Percentiles rank a stretch among this genome's conserved stretches.
phyloP scores from a whole-genome alignment of 2,888 invertebrate genomes.

The Drosophila robusta region DNA sequence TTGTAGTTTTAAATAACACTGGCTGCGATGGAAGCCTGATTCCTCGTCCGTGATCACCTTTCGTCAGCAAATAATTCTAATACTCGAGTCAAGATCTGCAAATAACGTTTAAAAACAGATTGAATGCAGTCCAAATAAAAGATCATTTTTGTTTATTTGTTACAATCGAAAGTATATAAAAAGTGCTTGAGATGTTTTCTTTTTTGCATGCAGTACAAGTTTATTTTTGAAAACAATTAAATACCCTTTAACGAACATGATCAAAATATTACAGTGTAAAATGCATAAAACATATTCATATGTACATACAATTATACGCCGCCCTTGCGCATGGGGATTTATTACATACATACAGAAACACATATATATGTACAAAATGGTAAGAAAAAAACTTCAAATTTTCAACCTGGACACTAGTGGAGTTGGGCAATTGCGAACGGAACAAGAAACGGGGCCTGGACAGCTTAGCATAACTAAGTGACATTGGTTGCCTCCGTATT shows the following conservation, averaged over 20 bases:
- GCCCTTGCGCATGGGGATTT: slow-evolving; percentile 27
- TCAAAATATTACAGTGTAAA: slow-evolving; percentile 8
- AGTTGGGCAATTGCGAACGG: slow-evolving; percentile 6
- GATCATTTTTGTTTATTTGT: neutral
- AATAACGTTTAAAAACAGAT: too few species aligned
- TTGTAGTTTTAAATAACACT: too few species aligned
- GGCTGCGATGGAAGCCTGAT: too few species aligned
- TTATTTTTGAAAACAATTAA: neutral
- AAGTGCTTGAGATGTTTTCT: neutral
- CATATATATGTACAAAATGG: slow-evolving; percentile 15
- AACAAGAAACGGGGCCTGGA: slow-evolving; percentile 27
- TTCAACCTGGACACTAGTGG: slow-evolving; percentile 1
- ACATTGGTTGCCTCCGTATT: slow-evolving; percentile 6
- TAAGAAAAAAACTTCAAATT: slow-evolving; percentile 2
- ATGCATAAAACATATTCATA: slow-evolving; percentile 34
- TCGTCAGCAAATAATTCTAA: too few species aligned
- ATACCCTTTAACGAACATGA: too few species aligned
- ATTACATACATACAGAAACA: slow-evolving; percentile 9
- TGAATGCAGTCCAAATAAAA: neutral
- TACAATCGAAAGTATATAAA: neutral
- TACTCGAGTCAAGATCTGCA: too few species aligned
- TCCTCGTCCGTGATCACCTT: too few species aligned
- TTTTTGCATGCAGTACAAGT: neutral
- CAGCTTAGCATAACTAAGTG: slow-evolving; percentile 14
- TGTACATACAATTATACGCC: slow-evolving; percentile 32